Evolutionary conservation across 2,113 vertebrate species (phyloP), one percentile per base, ranked within the genome.

Genomic region (Corapipo altera): DNA sequence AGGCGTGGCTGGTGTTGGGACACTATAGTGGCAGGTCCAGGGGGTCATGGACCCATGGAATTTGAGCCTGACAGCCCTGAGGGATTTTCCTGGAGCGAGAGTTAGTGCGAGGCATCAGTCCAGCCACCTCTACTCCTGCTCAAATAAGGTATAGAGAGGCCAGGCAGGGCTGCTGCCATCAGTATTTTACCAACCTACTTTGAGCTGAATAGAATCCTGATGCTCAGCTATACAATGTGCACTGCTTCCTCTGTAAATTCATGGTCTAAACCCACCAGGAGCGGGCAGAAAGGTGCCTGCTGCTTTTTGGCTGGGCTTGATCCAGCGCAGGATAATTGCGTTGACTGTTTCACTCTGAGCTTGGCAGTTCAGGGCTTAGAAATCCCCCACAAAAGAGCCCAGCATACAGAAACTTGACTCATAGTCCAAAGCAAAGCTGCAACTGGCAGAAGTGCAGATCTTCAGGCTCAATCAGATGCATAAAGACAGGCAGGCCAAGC

Each of bases 391-490:
- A 57, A 83, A 92, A 90, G 71, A 76, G 46, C 54, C 82, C 83
- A 23, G 82, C 76, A 16, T 48, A 79, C 11, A 85, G 87, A 88
- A 93, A 86, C 81, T 73, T 46, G 86, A 81, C 75, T 95, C 3
- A 1, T 73, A 80, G 83, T 80, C 85, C 87, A 92, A 88, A 92
- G 95, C 93, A 84, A 88, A 91, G 71, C 91, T 81, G 84, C 62
- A 39, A 32, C 86, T 94, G 90, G 96, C 87, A 79, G 89, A 83
- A 95, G 85, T 65, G 89, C 62, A 69, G 91, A 92, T 92, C 92
- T 88, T 93, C 43, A 20, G 91, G 73, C 90, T 94, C 95, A 84
- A 83, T 96, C 71, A 93, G 85, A 91, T 96, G 91, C 91, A 70
- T 26, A 80, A 89, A 95, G 95, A 64, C 72, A 62, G 91, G 74